phyloP scores from a whole-genome alignment of 2,888 invertebrate species.

The Miltochrista miniata region DNA sequence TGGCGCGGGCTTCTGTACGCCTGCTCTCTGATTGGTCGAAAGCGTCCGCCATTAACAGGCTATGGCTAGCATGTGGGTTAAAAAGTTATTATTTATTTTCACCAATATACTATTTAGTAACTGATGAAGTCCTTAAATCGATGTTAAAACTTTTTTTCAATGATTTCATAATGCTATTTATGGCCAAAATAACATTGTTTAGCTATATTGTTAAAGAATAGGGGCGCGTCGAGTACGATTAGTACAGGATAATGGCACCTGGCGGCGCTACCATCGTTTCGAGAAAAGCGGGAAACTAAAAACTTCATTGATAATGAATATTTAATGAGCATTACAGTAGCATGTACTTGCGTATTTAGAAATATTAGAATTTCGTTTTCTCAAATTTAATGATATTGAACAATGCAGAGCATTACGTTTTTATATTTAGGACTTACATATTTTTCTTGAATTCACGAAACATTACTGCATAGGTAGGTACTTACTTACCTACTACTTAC shows the following conservation, averaged over 20 bases:
- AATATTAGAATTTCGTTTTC: too few species aligned
- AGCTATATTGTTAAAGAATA: constrained; percentile 36
- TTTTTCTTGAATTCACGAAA: too few species aligned
- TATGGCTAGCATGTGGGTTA: constrained; percentile 69
- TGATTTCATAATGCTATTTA: constrained; percentile 2
- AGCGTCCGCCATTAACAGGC: constrained; percentile 65
- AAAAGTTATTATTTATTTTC: constrained; percentile 42
- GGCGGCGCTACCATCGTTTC: constrained; percentile 43
- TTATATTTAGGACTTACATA: too few species aligned
- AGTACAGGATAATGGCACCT: constrained; percentile 52
- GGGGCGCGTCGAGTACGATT: constrained; percentile 46
- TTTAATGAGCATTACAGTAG: too few species aligned
- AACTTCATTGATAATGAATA: too few species aligned
- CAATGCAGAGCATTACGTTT: too few species aligned
- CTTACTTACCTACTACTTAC: too few species aligned
- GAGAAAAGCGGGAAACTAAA: constrained; percentile 58
- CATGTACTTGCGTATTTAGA: too few species aligned
- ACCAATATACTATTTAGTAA: constrained; percentile 14
- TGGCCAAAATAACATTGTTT: constrained; percentile 10
- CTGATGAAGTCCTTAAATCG: constrained; percentile 16
- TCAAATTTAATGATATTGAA: too few species aligned
- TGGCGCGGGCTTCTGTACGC: constrained; percentile 87
- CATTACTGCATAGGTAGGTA: too few species aligned
- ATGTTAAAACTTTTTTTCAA: constrained; percentile 48
- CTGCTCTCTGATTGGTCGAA: constrained; percentile 65